These are phyloP conservation scores for Scomberomorus guttatus DNA, from an alignment of 2,797 vertebrate genomes.

Conservation along the genomic window DNA sequence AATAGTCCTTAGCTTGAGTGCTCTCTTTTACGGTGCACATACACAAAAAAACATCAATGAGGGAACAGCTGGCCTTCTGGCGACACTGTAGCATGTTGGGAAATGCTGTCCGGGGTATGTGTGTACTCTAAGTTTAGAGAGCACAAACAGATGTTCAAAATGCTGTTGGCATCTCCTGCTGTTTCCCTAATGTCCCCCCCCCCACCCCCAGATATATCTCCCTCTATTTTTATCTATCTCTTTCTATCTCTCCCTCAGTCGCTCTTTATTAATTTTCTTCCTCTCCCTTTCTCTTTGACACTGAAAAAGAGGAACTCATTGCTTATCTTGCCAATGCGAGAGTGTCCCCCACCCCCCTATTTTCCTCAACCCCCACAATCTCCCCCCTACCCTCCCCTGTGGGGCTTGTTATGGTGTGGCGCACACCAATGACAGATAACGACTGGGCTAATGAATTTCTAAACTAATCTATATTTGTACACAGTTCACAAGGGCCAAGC, in stretches of 20 bases:
- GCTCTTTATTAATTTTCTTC: constrained; percentile 59
- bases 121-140: constrained; percentile 37
- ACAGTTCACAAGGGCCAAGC: constrained; percentile 70
- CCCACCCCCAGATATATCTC: constrained; percentile 26
- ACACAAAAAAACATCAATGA: constrained; percentile 30
- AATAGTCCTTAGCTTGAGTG: constrained; percentile 5
- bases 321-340: constrained; percentile 63
- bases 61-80: constrained; percentile 42
- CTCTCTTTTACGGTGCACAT: not conserved
- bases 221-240: constrained; percentile 38
- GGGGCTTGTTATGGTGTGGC: constrained; percentile 78
- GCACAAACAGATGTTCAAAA: constrained; percentile 72
- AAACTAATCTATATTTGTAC: constrained; percentile 84
- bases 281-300: constrained; percentile 42
- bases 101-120: constrained; percentile 35
- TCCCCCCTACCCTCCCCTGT: constrained; percentile 11
- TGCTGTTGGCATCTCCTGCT: constrained; percentile 63
- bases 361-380: not conserved
- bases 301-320: constrained; percentile 60
- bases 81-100: constrained; percentile 45
- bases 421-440: constrained; percentile 80
- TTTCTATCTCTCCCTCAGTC: constrained; percentile 26
- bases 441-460: constrained; percentile 83
- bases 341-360: constrained; percentile 8
- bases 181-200: constrained; percentile 34